Evolutionary conservation across 2,888 invertebrate genomes (phyloP).

Genomic region (Podotricha telesiphe): DNA sequence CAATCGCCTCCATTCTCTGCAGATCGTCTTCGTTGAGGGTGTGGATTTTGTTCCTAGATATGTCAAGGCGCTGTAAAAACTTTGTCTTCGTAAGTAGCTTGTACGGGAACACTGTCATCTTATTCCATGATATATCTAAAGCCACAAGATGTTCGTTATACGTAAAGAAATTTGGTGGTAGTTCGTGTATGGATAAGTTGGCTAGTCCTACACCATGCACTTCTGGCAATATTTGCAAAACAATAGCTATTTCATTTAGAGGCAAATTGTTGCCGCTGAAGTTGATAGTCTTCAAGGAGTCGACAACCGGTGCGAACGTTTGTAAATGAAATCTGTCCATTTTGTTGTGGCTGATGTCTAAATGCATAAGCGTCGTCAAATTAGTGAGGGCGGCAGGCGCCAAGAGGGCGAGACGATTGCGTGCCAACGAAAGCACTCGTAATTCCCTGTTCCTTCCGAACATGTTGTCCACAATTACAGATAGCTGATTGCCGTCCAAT

Average conservation of each 20-base stretch:
- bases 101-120: constrained; percentile 83
- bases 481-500: constrained; percentile 90
- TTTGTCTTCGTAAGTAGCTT: constrained; percentile 83
- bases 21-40: constrained; percentile 84
- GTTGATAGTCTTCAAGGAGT: constrained; percentile 85
- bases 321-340: constrained; percentile 86
- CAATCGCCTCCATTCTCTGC: constrained; percentile 83
- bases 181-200: constrained; percentile 81
- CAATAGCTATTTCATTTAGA: constrained; percentile 80
- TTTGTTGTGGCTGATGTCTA: constrained; percentile 91
- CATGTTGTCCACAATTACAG: constrained; percentile 88
- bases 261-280: constrained; percentile 88
- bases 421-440: constrained; percentile 84
- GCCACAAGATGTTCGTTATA: constrained; percentile 84
- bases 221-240: constrained; percentile 83
- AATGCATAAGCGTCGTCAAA: constrained; percentile 86
- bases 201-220: constrained; percentile 84
- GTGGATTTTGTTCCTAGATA: constrained; percentile 88
- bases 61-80: constrained; percentile 86
- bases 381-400: constrained; percentile 89
- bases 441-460: constrained; percentile 85
- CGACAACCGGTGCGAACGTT: constrained; percentile 84
- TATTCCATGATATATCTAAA: constrained; percentile 90
- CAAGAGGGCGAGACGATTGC: constrained; percentile 89
- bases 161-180: constrained; percentile 84